Evolutionary conservation across 1,140 invertebrate genomes (phyloP), one percentile per base, ranked within the genome.

Genomic region (Aethina tumida): DNA sequence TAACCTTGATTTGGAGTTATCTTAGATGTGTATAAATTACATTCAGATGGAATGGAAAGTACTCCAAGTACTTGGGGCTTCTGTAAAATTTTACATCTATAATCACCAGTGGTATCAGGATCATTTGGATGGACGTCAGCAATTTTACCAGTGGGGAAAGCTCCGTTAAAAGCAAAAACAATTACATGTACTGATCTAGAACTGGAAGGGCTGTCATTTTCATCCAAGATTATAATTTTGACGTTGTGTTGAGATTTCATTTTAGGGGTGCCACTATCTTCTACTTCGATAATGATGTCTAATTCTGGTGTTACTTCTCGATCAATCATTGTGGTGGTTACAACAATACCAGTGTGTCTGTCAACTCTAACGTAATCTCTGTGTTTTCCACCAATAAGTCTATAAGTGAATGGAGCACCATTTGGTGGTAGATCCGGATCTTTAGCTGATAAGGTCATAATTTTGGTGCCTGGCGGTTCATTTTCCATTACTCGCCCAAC

Each of bases 391-490:
- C 81, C 83, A 12, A 91, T 67, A 2, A 93, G 61, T 31, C 66
- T 66, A 54, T 90, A 97, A 0, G 71, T 79, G 52, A 94, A 97
- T 4, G 92, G 92, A 12, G 80, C 86, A 8, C 86, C 88, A 57
- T 94, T 94, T 6, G 86, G 85, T n/a, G 86, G 81, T 8, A 93
- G 59, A 67, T 97, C 92, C 1, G 81, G 79, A 73, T 97, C 93
- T 18, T 68, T 83, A 0, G 91, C 91, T 20, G 73, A 73, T 4
- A 97, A 59, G 0, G 79, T 84, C 71, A 91, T 85, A 0, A 97
- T 79, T 39, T 74, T 82, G 0, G 85, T 85, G 38, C 81, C 83
- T 2, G 81, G 69, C 0, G 85, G 83, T 63, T 91, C 84, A 58
- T 95, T 94, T 67, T 97, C 93, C 22, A 73, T 72, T 1, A 96